Evolutionary conservation across 1,140 invertebrate genomes (phyloP).

Genomic region (Euwallacea similis): DNA sequence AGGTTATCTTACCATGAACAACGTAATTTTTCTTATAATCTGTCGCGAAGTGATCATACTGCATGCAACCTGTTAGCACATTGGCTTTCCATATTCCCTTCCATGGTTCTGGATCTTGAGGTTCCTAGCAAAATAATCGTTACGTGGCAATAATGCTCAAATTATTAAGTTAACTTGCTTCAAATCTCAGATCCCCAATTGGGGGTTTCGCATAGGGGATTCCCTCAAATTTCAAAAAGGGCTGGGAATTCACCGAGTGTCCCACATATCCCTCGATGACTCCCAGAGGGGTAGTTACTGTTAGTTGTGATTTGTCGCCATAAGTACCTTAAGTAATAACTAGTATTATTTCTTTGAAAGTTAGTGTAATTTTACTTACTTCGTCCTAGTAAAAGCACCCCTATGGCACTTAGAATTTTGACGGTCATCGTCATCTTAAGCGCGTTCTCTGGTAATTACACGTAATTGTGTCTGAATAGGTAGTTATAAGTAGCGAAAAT

Average conservation of each 20-base stretch:
- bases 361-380: too few species aligned
- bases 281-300: slow-evolving; percentile 33
- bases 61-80: slow-evolving; percentile 43
- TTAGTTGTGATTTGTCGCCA: slow-evolving; percentile 4
- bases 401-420: too few species aligned
- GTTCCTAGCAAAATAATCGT: slow-evolving; percentile 33
- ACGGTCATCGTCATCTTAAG: too few species aligned
- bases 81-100: slow-evolving; percentile 42
- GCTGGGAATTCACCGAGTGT: slow-evolving; percentile 34
- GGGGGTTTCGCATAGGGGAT: slow-evolving; percentile 47
- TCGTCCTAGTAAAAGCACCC: too few species aligned
- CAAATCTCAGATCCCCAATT: slow-evolving; percentile 42
- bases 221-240: slow-evolving; percentile 41
- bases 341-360: too few species aligned
- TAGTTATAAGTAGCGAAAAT: too few species aligned
- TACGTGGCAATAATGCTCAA: not conserved
- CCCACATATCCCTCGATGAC: slow-evolving; percentile 36
- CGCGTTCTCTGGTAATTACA: too few species aligned
- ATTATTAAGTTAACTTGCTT: slow-evolving; percentile 22
- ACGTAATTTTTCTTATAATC: slow-evolving; percentile 30
- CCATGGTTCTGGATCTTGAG: slow-evolving; percentile 45
- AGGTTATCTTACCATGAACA: slow-evolving; percentile 42
- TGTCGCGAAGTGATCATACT: slow-evolving; percentile 44
- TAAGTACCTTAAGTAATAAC: slow-evolving; percentile 1
- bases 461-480: too few species aligned